Percentiles rank a stretch among this genome's conserved stretches.
Conservation (phyloP, 2,888 invertebrate species). For the Gymnosoma rotundatum region DNA sequence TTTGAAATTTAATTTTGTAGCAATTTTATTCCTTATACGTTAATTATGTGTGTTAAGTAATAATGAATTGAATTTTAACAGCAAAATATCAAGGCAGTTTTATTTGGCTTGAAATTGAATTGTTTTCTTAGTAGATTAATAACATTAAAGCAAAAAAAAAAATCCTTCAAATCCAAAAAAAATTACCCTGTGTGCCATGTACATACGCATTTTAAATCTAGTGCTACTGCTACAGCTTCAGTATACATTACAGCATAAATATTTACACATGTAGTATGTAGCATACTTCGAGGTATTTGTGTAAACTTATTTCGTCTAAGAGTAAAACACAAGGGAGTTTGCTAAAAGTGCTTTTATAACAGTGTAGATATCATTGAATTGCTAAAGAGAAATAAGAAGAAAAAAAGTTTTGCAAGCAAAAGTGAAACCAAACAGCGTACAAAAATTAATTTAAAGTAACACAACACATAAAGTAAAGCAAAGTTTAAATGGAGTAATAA, state of each 20-base stretch:
- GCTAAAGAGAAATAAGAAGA: background rate
- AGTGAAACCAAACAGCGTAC: slow-evolving; percentile 2
- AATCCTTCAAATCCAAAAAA: background rate
- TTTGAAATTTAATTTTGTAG: no score
- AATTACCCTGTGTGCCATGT: no score
- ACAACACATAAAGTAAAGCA: slow-evolving; percentile 7
- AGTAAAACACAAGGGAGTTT: no score
- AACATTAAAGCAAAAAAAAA: no score
- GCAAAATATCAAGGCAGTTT: no score
- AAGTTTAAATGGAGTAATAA: slow-evolving; percentile 56
- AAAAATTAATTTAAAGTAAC: slow-evolving; percentile 51
- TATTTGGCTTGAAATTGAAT: no score
- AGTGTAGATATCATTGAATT: background rate
- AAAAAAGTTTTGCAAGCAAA: background rate
- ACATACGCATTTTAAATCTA: background rate
- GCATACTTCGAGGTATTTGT: background rate
- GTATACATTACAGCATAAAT: background rate
- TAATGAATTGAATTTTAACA: no score
- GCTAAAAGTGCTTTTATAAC: background rate
- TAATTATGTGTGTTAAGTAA: no score
- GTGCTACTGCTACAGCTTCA: background rate
- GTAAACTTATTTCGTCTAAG: background rate
- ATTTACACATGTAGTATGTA: background rate
- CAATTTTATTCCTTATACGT: no score
- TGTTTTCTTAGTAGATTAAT: no score